Evolutionary conservation across 1,140 invertebrate genomes (phyloP), one percentile per base, ranked within the genome.

Genomic region (Cydia amplana): DNA sequence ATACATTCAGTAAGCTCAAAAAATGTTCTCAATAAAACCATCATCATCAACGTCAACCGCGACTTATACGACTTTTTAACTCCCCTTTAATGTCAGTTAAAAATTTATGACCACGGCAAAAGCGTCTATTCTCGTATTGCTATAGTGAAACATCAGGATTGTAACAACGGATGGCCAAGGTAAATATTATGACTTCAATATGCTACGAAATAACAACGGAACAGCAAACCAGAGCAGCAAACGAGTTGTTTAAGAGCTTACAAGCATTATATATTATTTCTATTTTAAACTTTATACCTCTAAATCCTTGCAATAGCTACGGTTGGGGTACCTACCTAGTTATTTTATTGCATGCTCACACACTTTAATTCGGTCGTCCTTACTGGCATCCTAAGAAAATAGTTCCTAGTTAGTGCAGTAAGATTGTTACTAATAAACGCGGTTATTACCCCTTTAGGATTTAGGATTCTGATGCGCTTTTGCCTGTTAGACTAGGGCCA

Each of bases 131-230:
- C 64, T 70, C 32, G 74, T 10, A 65, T 70, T 40, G 32, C 23
- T 64, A 23, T 74, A 76, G 43, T 70, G n/a, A 76, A 73, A 67
- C 63, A 60, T 67, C n/a, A 70, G 65, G 65, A 40, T 51, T 74
- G 36, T 51, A 51, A 18, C 14, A 65, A 73, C 55, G 46, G 25
- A 49, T 14, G 63, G 49, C 73, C 64, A 77, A 70, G 9, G 76
- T 77, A 77, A 77, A 77, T 77, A 74, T 77, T 77, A 77, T 77
- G 76, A 77, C 18, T 72, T 36, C 60, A 70, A 43, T 65, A 46
- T 25, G 36, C 55, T 23, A 60, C 20, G 55, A 60, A 60, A 60
- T 23, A 60, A 60, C 55, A 60, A 60, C 20, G 18, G 55, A 60
- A 18, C 4, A 23, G 10, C 5, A 18, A 20, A 9, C 49, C 16